Base-by-base conservation (phyloP, 2,888 invertebrate genomes). In the Rotaria macrura region DNA sequence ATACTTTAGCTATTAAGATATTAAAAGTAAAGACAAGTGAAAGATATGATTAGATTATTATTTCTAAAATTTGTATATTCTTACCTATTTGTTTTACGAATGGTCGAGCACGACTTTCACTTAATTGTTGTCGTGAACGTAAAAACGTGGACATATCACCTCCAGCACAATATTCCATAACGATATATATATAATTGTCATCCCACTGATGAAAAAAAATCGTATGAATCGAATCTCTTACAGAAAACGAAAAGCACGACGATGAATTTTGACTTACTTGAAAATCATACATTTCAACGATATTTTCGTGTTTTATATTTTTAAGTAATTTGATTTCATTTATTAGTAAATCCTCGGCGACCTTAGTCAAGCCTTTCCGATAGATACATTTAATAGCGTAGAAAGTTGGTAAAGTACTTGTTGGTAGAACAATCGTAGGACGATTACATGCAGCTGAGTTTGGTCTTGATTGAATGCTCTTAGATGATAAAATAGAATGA, bases 111-210 rank as follows among this genome's bases (percentile, higher is more conserved):
- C 84, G 85, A 23, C 10, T 38, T 87, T 90, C 90, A 20, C 90
- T 89, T 49, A 91, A 85, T 9, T 88, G 88, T 83, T 89, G 87
- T 38, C 89, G 89, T 57, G 88, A 88, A 49, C 93, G 93, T 87
- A 96, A 94, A 89, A 94, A 95, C 52, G 93, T 92, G 0, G 95
- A 94, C 17, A 96, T 91, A 89, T 95, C 95, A 0, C 95, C 95
- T 0, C 94, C 95, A 88, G 94, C 93, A 89, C 96, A 96, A 88
- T 93, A 95, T 89, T 96, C 96, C 93, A 94, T 93, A 85, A 95
- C 94, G 25, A 96, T 94, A 89, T 95, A 96, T 87, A 96, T 65
- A 88, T 94, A 93, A 88, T 94, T 94, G n/a, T 89, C 88, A 88
- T 92, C 92, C 92, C 92, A 92, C 90, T 91, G 14, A 14, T 3